Base-by-base conservation (phyloP, 1,140 invertebrate genomes). In the Macrosteles quadrilineatus region DNA sequence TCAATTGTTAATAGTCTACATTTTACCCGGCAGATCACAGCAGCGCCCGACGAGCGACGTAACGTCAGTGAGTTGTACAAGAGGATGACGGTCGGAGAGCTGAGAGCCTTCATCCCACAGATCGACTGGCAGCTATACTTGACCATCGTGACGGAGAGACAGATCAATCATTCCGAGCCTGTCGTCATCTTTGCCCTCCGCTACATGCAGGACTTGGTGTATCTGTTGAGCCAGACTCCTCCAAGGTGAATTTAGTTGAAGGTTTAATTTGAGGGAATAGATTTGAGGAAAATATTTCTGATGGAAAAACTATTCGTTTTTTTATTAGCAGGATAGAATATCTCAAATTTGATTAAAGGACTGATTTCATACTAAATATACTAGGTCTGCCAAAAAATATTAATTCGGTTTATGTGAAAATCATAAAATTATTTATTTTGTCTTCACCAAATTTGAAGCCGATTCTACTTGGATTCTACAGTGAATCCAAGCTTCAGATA, bases 31-130 rank as follows among this genome's bases (percentile, higher is more conserved):
- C 74, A 93, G 90, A 93, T 94, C 68, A 91, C 89, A n/a, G 88
- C 87, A 36, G 87, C 92, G 0, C 85, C 88, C n/a, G 91, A 95
- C 78, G 88, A 94, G 71, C 84, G 91, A 70, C 82, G 90, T 47
- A 95, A 96, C 78, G 87, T 92, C 3, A 90, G 88, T 0, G 87
- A 90, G 71, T 81, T 95, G 1, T 96, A 96, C 80, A 86, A 90
- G 65, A 86, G 89, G 70, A 90, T 95, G 86, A 88, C 87, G 0
- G 77, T 97, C 0, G 80, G 82, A 0, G 86, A 94, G 72, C 78
- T 98, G 17, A 82, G 85, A 63, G 73, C 81, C 0, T 75, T 86
- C 23, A 88, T 94, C 47, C 92, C 92, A 0, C 81, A 94, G 80
- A 87, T 96, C 11, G 84, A 92, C 73, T 96, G 93, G 93, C 82